Base-by-base conservation (phyloP, 2,888 invertebrate genomes). In the Tetheella fluctuosa region DNA sequence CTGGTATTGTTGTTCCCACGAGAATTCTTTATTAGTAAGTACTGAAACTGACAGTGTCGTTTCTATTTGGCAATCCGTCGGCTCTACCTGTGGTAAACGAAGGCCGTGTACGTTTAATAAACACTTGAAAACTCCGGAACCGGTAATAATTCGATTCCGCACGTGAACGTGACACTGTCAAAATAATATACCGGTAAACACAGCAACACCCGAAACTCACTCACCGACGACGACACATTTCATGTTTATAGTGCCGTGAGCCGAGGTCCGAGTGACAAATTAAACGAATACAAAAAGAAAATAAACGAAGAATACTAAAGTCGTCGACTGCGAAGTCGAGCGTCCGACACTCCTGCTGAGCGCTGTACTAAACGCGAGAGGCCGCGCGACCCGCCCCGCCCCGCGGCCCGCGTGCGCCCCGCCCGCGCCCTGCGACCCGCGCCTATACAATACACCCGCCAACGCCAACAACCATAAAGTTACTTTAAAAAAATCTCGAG, bases 281-380 rank as follows among this genome's bases (percentile, higher is more conserved):
- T 84, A 93, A 93, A 93, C 86, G 91, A 92, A 93, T 91, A 91
- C 88, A 92, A 93, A 78, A 92, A 91, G 90, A 93, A 93, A 93
- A 92, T 91, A 93, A 93, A 91, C 89, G 91, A 93, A 92, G 89
- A 91, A 34, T 34, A 34, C 86, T 85, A 91, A 93, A 90, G 85
- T 89, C 84, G 90, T 86, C 89, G 90, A 88, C 89, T 85, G 86
- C 83, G 70, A 86, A 91, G 89, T 86, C 93, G 91, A 83, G 93
- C 93, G 93, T 90, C 87, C 93, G 91, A 87, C 91, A 89, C 93
- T 92, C 91, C 86, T 88, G 90, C 91, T 93, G 92, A 92, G 90
- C 92, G 91, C 87, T 91, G 89, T 92, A 93, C 93, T 92, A 91
- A 91, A 89, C 89, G 90, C 86, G 86, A 85, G 85, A 83, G 85